Evolutionary conservation across 2,797 vertebrate species (phyloP).

Genomic region (Xenentodon cancila): DNA sequence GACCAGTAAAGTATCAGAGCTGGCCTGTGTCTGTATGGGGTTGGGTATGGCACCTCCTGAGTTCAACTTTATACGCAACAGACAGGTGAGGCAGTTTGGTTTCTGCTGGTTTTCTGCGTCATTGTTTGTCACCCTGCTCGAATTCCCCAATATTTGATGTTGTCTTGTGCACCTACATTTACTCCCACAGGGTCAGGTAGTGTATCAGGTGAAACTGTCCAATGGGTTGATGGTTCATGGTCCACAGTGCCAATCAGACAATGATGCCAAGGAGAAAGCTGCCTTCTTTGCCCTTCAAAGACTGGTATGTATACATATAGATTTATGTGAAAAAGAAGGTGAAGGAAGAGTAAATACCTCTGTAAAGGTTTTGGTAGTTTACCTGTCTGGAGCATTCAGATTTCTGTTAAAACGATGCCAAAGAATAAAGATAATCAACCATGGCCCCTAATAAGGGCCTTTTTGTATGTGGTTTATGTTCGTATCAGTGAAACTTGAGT

Average conservation of each 20-base stretch:
- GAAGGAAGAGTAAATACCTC: too few species aligned
- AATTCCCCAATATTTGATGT: not conserved
- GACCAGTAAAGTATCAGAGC: conserved; percentile 86
- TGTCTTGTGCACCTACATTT: not conserved
- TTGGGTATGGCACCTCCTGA: conserved; percentile 92
- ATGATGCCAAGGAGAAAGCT: conserved; percentile 95
- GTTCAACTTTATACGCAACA: conserved; percentile 88
- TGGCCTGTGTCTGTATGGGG: conserved; percentile 86
- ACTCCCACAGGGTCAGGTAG: conserved; percentile 84
- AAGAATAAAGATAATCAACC: too few species aligned
- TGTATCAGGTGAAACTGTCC: conserved; percentile 94
- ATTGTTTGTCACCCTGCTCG: not conserved
- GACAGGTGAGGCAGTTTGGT: conserved; percentile 82
- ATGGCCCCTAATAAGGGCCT: too few species aligned
- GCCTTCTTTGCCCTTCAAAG: conserved; percentile 92
- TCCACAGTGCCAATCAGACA: conserved; percentile 92
- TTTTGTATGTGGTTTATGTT: too few species aligned
- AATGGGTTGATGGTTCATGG: conserved; percentile 92
- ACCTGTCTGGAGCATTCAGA: too few species aligned
- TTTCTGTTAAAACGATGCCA: too few species aligned
- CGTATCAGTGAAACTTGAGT: too few species aligned
- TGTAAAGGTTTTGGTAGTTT: too few species aligned
- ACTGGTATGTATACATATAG: conserved; percentile 80
- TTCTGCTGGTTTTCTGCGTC: not conserved
- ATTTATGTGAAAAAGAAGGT: not conserved